Conservation (phyloP, 1,140 invertebrate genomes). For the Bombus fervidus region DNA sequence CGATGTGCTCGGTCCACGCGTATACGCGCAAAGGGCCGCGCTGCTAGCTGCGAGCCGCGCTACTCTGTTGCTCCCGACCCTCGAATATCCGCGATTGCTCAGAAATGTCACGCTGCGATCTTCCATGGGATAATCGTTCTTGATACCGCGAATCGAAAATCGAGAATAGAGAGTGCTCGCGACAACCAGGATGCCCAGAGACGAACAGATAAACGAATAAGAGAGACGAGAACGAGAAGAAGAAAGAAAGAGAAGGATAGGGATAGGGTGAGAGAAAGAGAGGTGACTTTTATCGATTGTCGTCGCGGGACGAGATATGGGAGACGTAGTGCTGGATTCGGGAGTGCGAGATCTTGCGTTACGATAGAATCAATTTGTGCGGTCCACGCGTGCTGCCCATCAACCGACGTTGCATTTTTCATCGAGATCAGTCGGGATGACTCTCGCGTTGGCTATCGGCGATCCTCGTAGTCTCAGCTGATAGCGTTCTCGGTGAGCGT, state of each 20-base stretch:
- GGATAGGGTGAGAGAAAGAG: background rate
- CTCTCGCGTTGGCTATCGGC: background rate
- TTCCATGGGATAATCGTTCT: background rate
- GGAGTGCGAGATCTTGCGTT: constrained; percentile 32
- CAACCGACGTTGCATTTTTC: background rate
- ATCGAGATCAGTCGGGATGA: background rate
- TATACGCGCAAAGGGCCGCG: constrained; percentile 35
- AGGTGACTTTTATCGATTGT: constrained; percentile 39
- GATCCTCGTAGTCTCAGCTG: background rate
- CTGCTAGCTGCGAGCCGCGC: background rate
- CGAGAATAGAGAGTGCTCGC: background rate
- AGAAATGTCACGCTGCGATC: background rate
- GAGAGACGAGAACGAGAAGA: background rate
- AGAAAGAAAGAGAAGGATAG: background rate
- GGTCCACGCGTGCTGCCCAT: constrained; percentile 22
- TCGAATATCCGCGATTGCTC: background rate
- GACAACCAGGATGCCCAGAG: background rate
- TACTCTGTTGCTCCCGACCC: background rate
- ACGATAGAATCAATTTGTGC: constrained; percentile 43
- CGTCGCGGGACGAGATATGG: constrained; percentile 40
- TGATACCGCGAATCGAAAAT: background rate
- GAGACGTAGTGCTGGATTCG: constrained; percentile 25
- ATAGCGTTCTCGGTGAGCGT: constrained; percentile 15
- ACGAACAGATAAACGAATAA: background rate
- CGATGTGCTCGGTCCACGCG: constrained; percentile 43